These are phyloP conservation scores for Sinonovacula constricta DNA, from an alignment of 1,140 invertebrate species.

Conservation along the genomic window DNA sequence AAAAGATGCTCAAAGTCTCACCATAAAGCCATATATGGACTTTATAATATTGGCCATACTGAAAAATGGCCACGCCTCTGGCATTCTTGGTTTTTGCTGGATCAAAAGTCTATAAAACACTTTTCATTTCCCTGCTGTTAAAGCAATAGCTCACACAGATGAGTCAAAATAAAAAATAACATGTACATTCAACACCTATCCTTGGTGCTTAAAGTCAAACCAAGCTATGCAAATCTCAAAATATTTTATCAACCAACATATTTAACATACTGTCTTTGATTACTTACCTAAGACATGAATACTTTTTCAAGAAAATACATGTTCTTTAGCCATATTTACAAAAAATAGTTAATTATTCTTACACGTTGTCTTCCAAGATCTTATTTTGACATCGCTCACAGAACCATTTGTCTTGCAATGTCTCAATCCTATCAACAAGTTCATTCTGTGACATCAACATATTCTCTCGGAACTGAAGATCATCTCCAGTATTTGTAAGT, in stretches of 20 bases:
- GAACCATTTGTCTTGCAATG: constrained; percentile 53
- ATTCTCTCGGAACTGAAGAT: background rate
- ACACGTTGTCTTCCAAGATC: constrained; percentile 54
- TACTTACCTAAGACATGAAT: background rate
- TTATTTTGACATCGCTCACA: constrained; percentile 59
- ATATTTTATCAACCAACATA: background rate
- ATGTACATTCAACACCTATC: too few relatives aligned
- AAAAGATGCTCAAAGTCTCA: too few relatives aligned
- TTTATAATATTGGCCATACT: too few relatives aligned
- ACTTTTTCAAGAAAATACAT: background rate
- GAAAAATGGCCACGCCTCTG: too few relatives aligned
- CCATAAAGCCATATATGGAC: too few relatives aligned
- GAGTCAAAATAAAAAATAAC: too few relatives aligned
- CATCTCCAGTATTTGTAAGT: too few relatives aligned
- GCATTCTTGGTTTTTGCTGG: too few relatives aligned
- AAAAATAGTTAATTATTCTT: background rate
- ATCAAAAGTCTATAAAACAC: too few relatives aligned
- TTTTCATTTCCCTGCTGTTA: too few relatives aligned
- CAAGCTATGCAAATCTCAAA: background rate
- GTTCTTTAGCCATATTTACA: background rate
- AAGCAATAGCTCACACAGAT: too few relatives aligned
- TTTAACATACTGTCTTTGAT: background rate
- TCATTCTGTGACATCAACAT: constrained; percentile 37
- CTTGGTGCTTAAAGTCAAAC: background rate
- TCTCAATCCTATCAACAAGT: constrained; percentile 49